Evolutionary conservation across 1,140 invertebrate genomes (phyloP).

Genomic region (Batillaria attramentaria): DNA sequence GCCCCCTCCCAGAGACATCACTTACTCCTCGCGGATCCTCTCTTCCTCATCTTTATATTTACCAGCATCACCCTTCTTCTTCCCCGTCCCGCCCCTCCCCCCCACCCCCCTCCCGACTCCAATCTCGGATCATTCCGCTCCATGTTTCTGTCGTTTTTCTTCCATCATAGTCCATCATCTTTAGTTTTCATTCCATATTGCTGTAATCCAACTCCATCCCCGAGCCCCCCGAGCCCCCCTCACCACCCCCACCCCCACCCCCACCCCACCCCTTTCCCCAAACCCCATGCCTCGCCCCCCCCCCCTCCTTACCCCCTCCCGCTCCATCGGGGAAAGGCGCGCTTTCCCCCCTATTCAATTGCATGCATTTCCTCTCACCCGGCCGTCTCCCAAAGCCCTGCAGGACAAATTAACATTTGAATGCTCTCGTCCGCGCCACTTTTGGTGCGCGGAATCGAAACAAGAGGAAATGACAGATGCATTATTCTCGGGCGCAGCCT

Average conservation of each 20-base stretch:
- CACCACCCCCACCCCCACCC: not conserved
- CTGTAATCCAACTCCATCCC: not conserved
- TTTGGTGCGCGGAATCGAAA: constrained; percentile 29
- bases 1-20: no score
- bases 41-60: no score
- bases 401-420: constrained; percentile 32
- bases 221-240: not conserved
- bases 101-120: not conserved
- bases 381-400: not conserved
- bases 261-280: no score
- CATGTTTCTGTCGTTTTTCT: not conserved
- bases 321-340: no score
- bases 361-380: constrained; percentile 19
- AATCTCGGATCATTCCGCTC: no score
- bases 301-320: no score
- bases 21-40: no score
- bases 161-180: constrained; percentile 25
- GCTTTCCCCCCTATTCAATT: constrained; percentile 1
- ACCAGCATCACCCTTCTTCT: no score
- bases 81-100: not conserved
- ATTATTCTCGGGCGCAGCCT: constrained; percentile 10
- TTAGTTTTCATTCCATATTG: constrained; percentile 26
- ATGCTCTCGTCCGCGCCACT: constrained; percentile 6
- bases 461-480: constrained; percentile 28
- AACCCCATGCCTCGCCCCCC: no score